phyloP scores from a whole-genome alignment of 2,888 invertebrate genomes.

The Tigriopus californicus region DNA sequence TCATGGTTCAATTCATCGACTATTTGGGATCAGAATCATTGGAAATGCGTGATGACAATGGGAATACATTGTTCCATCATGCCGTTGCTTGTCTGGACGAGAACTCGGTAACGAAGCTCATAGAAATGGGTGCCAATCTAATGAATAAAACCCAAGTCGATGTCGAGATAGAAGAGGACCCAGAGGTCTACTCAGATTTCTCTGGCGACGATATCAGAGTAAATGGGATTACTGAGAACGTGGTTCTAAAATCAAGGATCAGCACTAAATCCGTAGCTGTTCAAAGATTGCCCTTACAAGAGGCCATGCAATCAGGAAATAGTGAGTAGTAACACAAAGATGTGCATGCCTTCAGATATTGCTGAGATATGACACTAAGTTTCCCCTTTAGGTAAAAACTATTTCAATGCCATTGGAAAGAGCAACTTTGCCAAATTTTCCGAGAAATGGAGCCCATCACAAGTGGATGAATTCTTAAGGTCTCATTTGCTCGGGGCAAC shows the following conservation, averaged over 20 bases:
- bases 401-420: conserved; percentile 7
- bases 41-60: conserved; percentile 1
- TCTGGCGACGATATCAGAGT: neutral
- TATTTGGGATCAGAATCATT: neutral
- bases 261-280: neutral
- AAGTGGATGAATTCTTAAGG: neutral
- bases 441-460: neutral
- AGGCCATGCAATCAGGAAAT: conserved; percentile 3
- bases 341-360: neutral
- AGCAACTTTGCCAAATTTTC: neutral
- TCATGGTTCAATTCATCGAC: conserved; percentile 3
- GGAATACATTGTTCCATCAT: conserved; percentile 3
- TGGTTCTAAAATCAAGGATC: neutral
- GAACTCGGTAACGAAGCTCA: neutral
- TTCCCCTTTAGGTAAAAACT: neutral
- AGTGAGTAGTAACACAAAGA: neutral
- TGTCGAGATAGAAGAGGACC: neutral
- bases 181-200: neutral
- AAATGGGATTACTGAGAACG: neutral
- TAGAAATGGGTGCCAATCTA: neutral
- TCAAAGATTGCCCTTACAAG: conserved; percentile 8
- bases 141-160: neutral
- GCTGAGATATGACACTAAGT: neutral
- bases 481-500: conserved; percentile 3
- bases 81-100: conserved; percentile 10